Evolutionary conservation across 2,888 invertebrate genomes (phyloP).

Genomic region (Diaphora mendica): DNA sequence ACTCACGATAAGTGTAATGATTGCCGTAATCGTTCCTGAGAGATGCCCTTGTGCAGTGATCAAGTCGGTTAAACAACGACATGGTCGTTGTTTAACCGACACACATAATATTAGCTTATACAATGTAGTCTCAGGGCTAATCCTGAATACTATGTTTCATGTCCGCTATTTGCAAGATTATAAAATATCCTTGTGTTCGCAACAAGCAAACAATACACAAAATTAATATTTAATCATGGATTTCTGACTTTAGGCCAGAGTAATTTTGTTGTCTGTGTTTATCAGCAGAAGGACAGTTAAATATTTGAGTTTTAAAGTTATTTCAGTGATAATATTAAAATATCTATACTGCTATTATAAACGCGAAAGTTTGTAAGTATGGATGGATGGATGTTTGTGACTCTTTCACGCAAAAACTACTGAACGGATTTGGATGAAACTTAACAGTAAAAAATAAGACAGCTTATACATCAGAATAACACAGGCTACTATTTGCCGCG

Average conservation of each 20-base stretch:
- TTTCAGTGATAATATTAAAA: neutral
- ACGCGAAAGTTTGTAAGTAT: too few relatives aligned
- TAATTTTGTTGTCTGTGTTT: neutral
- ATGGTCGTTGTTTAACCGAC: too few relatives aligned
- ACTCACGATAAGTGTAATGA: slow-evolving; percentile 12
- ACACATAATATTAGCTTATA: neutral
- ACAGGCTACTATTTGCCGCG: too few relatives aligned
- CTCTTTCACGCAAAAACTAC: too few relatives aligned
- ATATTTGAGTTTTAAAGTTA: neutral
- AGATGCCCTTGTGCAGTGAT: slow-evolving; percentile 21
- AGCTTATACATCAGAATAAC: too few relatives aligned
- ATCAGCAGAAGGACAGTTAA: neutral
- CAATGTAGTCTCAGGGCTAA: neutral
- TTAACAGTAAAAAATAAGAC: too few relatives aligned
- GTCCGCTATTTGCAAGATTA: neutral
- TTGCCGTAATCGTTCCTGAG: slow-evolving; percentile 13
- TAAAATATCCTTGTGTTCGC: neutral
- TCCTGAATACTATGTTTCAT: neutral
- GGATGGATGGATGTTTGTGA: too few relatives aligned
- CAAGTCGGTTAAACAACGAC: slow-evolving; percentile 33
- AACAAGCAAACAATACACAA: neutral
- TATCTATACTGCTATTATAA: too few relatives aligned
- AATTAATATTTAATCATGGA: neutral
- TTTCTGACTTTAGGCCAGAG: neutral
- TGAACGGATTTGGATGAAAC: too few relatives aligned